Evolutionary conservation across 2,797 vertebrate genomes (phyloP), one percentile per base, ranked within the genome.

Genomic region (Esox lucius): DNA sequence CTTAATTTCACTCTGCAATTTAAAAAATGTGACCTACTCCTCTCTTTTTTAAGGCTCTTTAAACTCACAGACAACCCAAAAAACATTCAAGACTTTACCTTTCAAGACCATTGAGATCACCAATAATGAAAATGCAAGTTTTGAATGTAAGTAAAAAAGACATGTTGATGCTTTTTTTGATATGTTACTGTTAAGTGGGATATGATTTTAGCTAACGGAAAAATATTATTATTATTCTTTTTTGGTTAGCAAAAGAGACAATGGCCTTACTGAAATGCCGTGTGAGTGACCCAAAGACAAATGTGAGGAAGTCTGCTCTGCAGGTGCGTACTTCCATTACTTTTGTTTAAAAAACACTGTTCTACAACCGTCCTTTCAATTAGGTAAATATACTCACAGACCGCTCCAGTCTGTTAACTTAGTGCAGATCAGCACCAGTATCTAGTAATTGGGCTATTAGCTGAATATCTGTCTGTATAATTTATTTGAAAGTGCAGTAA

Each of bases 261-360:
- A 80, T 98, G 89, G 80, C 85, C 70, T 91, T 95, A 79, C 93
- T 99, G 67, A 92, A 94, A 39, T 81, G 70, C 13, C 94, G 96
- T 68, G 89, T 94, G 0, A 83, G 86, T 19, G 96, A 99, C 73
- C 89, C 95, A 51, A 99, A 96, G 85, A 93, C 86, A 28, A 96
- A 91, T 0, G 96, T 99, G 75, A 94, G 98, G 87, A 99, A 96
- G 84, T 95, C 95, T 0, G 97, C 98, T 0, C 84, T 99, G 46
- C 97, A 99, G 97, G 98, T 99, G 87, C 1, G 13, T 16, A 8
- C 64, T 31, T 17, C 28, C 24, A 59, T 39, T 3, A 28, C 3
- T 56, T 13, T 11, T 72, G 49, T 72, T 24, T 5, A 13, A 68
- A 2, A 17, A 15, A 66, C 24, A 31, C 64, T 0, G 1, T 28